These are phyloP conservation scores for Pseudanteris insignis DNA, from an alignment of 2,888 invertebrate species.

Conservation along the genomic window DNA sequence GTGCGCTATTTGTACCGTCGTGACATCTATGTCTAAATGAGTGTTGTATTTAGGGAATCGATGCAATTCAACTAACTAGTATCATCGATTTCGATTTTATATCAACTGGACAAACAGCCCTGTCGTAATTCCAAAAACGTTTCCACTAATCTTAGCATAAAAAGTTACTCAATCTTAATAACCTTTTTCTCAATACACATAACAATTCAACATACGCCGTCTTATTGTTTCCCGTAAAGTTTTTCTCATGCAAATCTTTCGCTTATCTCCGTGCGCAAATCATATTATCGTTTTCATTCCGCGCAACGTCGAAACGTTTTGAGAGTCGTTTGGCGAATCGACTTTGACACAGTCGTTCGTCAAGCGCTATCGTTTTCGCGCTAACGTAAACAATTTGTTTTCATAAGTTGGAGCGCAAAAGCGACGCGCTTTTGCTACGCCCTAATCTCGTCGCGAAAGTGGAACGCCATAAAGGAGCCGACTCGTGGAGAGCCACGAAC, in stretches of 20 bases:
- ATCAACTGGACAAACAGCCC: no score
- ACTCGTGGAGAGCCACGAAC: conserved; percentile 14
- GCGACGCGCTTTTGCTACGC: conserved; percentile 37
- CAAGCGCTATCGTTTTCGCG: conserved; percentile 4
- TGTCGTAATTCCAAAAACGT: no score
- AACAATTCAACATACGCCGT: conserved; percentile 24
- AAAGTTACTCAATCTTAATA: conserved; percentile 25
- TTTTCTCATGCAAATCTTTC: conserved; percentile 26
- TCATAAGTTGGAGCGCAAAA: conserved; percentile 21
- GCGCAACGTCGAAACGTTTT: no score
- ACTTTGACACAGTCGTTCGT: not conserved
- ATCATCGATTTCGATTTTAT: no score
- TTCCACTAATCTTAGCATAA: not conserved
- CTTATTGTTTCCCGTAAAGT: conserved; percentile 9
- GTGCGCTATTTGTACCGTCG: no score
- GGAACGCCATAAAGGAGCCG: conserved; percentile 63
- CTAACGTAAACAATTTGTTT: conserved; percentile 5
- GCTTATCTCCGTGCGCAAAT: conserved; percentile 8
- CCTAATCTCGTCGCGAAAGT: conserved; percentile 61
- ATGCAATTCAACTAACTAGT: no score
- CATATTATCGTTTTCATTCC: conserved; percentile 8
- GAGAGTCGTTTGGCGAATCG: no score
- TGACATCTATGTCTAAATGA: no score
- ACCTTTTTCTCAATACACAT: conserved; percentile 21
- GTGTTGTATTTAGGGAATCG: no score